Base-by-base conservation (phyloP, 1,140 invertebrate species). In the Daktulosphaira vitifoliae region DNA sequence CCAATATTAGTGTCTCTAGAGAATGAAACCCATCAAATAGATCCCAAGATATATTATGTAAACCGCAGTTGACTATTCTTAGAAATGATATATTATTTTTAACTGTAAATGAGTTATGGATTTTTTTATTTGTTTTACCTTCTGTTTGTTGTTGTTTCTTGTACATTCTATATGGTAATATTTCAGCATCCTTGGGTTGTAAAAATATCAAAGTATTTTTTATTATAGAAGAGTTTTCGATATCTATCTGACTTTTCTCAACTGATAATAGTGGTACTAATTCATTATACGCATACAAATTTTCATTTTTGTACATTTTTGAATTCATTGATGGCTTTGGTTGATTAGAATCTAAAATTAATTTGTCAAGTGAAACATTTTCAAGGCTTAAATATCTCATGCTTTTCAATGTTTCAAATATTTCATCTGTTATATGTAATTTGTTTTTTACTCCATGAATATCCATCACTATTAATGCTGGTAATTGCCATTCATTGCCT, bases 11-110 rank as follows among this genome's bases (percentile, higher is more conserved):
- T 68, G 80, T 80, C 65, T 80, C 74, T 9, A 86, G 69, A 53
- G 78, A 80, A 2, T 76, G 70, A 2, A 86, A 71, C 15, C 82
- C 82, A 65, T 84, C 80, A 69, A 86, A 85, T 80, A 85, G 83
- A 71, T 85, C 81, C 82, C 84, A 85, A 56, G 81, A 79, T 65
- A 86, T 72, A 68, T 82, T 78, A 67, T 79, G 77, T 20, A 86
- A 68, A 22, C 79, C 75, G 68, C 84, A 86, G 23, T 77, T 74
- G 18, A 78, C 77, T 2, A 84, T 78, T 68, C 82, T 73, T 37
- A 86, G 69, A 51, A 84, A 78, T 29, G 78, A 75, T 15, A 86
- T 71, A 59, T 74, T 74, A 25, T 73, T 72, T 62, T 84, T 77
- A 16, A 78, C 80, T 38, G 79, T 78, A 68, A 86, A 84, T 22